Percentiles rank a stretch among this genome's conserved stretches.
phyloP scores from a whole-genome alignment of 2,888 invertebrate species.

The Digitonthophagus gazella region DNA sequence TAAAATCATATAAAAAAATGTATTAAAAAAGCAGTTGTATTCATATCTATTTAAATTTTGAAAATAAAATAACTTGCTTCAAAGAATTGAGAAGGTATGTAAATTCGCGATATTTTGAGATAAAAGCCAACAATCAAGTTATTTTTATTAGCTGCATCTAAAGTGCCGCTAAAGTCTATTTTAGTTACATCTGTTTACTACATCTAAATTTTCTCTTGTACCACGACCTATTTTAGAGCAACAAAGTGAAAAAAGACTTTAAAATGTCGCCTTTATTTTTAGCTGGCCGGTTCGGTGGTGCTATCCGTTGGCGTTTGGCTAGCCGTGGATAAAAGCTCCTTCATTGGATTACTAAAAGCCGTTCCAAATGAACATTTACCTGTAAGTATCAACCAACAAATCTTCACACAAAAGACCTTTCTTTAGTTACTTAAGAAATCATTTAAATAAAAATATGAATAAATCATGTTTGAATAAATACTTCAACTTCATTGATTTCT shows the following conservation, averaged over 20 bases:
- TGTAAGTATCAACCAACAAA: no score
- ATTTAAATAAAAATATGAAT: no score
- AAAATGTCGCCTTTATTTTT: conserved; percentile 38
- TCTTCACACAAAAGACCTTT: no score
- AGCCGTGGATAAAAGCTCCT: conserved; percentile 65
- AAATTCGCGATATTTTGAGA: not conserved
- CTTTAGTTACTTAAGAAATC: no score
- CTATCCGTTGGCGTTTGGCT: conserved; percentile 69
- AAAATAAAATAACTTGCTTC: no score
- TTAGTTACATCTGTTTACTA: conserved; percentile 4
- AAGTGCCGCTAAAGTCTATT: not conserved
- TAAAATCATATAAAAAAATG: no score
- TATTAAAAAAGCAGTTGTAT: no score
- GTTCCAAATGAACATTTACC: conserved; percentile 58
- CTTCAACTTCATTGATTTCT: no score
- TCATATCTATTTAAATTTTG: no score
- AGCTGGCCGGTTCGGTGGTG: conserved; percentile 62
- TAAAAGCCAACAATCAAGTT: no score
- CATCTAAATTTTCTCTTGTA: conserved; percentile 8
- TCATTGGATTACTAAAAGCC: conserved; percentile 60
- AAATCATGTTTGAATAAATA: no score
- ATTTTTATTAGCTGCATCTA: not conserved
- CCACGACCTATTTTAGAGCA: not conserved
- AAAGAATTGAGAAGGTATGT: no score
- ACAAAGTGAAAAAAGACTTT: not conserved